These are phyloP conservation scores for Argyrosomus japonicus DNA, from an alignment of 2,113 vertebrate species.

Conservation along the genomic window DNA sequence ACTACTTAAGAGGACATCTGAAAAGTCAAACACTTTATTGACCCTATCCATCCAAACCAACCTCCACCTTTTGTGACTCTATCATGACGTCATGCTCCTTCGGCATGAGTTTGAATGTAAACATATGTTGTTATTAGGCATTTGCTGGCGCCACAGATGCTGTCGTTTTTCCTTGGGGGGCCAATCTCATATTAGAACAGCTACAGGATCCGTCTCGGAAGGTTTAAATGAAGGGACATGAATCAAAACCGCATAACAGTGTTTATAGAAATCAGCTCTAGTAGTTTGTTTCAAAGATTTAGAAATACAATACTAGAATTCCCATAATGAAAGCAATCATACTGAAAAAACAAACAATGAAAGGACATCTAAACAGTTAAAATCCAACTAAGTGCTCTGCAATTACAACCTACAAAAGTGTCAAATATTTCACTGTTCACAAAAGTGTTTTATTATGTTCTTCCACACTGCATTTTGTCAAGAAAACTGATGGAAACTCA, in stretches of 20 bases:
- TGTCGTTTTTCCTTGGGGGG: background rate
- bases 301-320: background rate
- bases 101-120: background rate
- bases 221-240: background rate
- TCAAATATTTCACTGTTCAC: slow-evolving; percentile 16
- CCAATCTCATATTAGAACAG: background rate
- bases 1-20: too few relatives aligned
- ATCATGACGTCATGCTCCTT: background rate
- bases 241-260: background rate
- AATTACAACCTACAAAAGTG: slow-evolving; percentile 13
- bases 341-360: background rate
- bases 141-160: background rate
- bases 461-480: slow-evolving; percentile 17
- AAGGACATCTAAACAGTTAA: background rate
- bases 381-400: background rate
- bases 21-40: background rate
- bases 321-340: background rate
- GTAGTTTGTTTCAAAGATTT: background rate
- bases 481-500: slow-evolving; percentile 5
- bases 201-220: background rate
- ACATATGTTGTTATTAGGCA: background rate
- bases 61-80: background rate
- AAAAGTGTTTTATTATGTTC: slow-evolving; percentile 1
- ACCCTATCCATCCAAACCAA: background rate
- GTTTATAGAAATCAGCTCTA: background rate